phyloP scores from a whole-genome alignment of 2,888 invertebrate genomes.

The Liodrosophila aerea region DNA sequence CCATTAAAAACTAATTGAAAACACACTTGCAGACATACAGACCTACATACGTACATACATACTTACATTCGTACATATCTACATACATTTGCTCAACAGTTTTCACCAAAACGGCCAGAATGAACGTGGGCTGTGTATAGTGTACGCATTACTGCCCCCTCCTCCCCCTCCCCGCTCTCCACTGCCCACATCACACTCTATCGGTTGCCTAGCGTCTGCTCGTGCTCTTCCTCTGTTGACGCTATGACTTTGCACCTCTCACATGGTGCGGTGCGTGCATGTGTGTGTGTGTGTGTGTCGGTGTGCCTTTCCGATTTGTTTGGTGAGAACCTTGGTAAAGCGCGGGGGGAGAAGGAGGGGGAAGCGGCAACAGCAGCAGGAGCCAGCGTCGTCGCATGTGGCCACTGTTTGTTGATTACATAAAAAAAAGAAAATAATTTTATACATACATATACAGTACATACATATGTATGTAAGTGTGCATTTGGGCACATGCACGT shows the following conservation, averaged over 20 bases:
- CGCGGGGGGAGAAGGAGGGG: conserved; percentile 40
- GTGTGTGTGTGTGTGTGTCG: conserved; percentile 11
- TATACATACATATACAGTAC: conserved; percentile 23
- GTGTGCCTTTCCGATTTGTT: conserved; percentile 51
- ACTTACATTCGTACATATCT: conserved; percentile 6
- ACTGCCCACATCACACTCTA: no score
- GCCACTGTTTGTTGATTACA: conserved; percentile 72
- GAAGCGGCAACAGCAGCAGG: conserved; percentile 24
- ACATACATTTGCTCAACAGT: conserved; percentile 27
- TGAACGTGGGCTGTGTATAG: no score
- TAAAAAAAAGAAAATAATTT: conserved; percentile 66
- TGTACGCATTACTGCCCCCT: no score
- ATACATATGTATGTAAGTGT: conserved; percentile 25
- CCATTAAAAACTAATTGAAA: conserved; percentile 73
- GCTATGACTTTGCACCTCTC: conserved; percentile 59
- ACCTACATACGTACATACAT: neutral
- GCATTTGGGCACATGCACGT: conserved; percentile 33
- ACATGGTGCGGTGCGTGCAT: conserved; percentile 20
- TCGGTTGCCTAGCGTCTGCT: no score
- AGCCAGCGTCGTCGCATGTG: conserved; percentile 48
- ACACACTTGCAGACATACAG: conserved; percentile 15
- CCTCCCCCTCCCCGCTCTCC: no score
- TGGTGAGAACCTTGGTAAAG: conserved; percentile 51
- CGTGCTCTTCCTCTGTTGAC: conserved; percentile 30
- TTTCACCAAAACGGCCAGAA: conserved; percentile 27